These are phyloP conservation scores for Thryonomys swinderianus DNA, from an alignment of 2,113 vertebrate species.

Conservation along the genomic window DNA sequence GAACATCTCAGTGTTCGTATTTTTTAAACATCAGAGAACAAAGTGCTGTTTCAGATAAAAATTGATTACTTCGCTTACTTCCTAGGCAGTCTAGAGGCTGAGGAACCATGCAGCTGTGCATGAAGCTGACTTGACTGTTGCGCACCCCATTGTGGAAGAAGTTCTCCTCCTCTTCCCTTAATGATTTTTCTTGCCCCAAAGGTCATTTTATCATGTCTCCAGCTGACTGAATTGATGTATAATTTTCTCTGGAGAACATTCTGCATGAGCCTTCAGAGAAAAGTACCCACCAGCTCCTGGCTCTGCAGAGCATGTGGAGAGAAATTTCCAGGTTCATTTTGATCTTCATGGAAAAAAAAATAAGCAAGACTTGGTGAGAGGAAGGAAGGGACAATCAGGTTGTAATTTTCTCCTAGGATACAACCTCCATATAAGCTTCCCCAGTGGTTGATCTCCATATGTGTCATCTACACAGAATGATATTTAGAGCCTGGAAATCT, in stretches of 20 bases:
- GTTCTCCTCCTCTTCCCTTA: not conserved
- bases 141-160: no score
- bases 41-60: not conserved
- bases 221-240: not conserved
- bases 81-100: not conserved
- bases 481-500: not conserved
- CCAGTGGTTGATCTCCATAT: not conserved
- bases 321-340: not conserved
- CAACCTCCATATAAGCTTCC: not conserved
- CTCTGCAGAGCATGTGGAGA: not conserved
- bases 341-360: not conserved
- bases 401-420: not conserved
- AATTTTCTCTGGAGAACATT: not conserved
- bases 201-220: not conserved
- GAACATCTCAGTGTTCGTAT: not conserved
- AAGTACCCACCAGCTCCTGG: not conserved
- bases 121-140: not conserved
- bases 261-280: not conserved
- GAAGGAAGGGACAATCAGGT: not conserved
- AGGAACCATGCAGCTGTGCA: not conserved
- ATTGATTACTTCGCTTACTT: not conserved
- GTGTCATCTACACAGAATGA: not conserved
- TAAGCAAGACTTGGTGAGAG: not conserved
- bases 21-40: not conserved
- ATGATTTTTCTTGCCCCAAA: not conserved